These are phyloP conservation scores for Chelidonichthys spinosus DNA, from an alignment of 2,797 vertebrate species.

Conservation along the genomic window DNA sequence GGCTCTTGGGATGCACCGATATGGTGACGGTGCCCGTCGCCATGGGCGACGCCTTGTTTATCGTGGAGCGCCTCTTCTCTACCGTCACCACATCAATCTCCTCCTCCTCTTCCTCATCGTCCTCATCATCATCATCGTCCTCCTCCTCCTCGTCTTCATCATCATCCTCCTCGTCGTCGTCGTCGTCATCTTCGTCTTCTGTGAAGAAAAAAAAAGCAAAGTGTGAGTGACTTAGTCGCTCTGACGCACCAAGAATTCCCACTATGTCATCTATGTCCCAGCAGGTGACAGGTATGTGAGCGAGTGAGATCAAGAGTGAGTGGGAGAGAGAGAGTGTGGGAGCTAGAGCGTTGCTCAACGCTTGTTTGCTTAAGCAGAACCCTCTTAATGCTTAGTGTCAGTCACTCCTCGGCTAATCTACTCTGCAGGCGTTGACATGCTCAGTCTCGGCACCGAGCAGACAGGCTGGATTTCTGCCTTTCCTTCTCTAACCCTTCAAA, in stretches of 20 bases:
- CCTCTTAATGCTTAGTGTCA: conserved; percentile 78
- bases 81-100: conserved; percentile 98
- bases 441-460: conserved; percentile 63
- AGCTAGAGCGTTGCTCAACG: conserved; percentile 64
- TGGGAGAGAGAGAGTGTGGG: conserved; percentile 42
- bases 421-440: conserved; percentile 79
- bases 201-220: conserved; percentile 50
- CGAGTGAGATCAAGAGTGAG: conserved; percentile 28
- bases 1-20: conserved; percentile 86
- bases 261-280: conserved; percentile 50
- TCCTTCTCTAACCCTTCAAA: conserved; percentile 48
- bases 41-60: conserved; percentile 71
- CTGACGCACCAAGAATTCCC: conserved; percentile 55
- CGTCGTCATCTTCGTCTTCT: conserved; percentile 88
- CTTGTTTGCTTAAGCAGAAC: conserved; percentile 68
- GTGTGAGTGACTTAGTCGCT: conserved; percentile 45
- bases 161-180: conserved; percentile 80
- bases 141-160: conserved; percentile 77
- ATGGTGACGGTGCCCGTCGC: conserved; percentile 87
- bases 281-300: conserved; percentile 60
- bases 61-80: conserved; percentile 91
- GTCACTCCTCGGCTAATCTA: conserved; percentile 73
- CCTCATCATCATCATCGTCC: conserved; percentile 83
- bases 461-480: conserved; percentile 70
- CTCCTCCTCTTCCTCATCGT: conserved; percentile 93